phyloP scores from a whole-genome alignment of 2,113 vertebrate species.

The Dicaeum eximium region DNA sequence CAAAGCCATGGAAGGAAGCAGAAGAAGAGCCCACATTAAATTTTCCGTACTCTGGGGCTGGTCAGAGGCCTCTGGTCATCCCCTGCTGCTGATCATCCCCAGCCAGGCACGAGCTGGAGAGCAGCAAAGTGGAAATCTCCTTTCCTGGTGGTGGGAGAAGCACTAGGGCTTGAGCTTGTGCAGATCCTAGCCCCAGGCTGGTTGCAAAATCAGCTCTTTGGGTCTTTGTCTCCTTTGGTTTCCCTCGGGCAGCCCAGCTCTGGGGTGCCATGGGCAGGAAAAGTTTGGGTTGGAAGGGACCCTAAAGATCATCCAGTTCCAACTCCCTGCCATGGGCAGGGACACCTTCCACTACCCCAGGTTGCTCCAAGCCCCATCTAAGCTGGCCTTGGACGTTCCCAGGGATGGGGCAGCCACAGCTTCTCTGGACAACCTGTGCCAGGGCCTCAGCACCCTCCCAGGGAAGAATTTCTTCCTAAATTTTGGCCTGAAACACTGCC shows the following conservation, averaged over 20 bases:
- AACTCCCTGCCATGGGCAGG: fast-evolving
- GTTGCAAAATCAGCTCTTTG: background rate
- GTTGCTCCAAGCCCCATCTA: fast-evolving
- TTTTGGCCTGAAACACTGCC: background rate
- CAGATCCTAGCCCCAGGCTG: background rate
- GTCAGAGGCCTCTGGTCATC: background rate
- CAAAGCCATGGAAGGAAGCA: background rate
- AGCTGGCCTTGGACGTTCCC: background rate
- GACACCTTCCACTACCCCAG: background rate
- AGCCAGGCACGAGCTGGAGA: background rate
- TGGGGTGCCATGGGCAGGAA: background rate
- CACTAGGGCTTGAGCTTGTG: background rate
- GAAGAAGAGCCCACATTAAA: background rate
- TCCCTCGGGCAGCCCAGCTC: background rate
- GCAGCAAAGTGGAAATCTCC: background rate
- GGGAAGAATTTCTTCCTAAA: background rate
- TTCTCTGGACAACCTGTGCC: background rate
- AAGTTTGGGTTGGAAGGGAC: background rate
- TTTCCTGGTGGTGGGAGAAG: background rate
- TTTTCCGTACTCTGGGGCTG: fast-evolving
- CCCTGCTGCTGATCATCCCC: background rate
- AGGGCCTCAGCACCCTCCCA: fast-evolving
- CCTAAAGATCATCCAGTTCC: fast-evolving
- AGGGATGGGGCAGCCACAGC: background rate
- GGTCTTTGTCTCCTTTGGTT: background rate